phyloP scores from a whole-genome alignment of 1,140 invertebrate genomes.

The Drosophila punjabiensis region DNA sequence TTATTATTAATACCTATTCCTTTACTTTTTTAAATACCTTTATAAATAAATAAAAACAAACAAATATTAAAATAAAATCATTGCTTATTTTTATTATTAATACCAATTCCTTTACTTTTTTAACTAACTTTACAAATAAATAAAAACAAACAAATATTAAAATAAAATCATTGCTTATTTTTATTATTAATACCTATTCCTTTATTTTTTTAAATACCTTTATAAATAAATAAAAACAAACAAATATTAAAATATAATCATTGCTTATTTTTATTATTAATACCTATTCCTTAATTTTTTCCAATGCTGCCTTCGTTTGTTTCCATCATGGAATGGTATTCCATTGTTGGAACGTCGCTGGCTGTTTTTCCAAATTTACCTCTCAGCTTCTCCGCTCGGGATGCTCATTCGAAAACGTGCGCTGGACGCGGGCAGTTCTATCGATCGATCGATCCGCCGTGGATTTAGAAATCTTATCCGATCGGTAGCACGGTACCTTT shows the following conservation, averaged over 20 bases:
- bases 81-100: too few species aligned
- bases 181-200: too few species aligned
- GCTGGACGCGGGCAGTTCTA: slow-evolving; percentile 73
- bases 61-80: too few species aligned
- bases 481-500: not conserved
- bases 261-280: not conserved
- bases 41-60: too few species aligned
- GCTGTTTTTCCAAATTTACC: slow-evolving; percentile 14
- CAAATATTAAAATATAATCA: not conserved
- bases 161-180: not conserved
- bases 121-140: not conserved
- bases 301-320: not conserved
- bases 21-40: too few species aligned
- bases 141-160: too few species aligned
- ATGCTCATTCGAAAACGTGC: slow-evolving; percentile 70
- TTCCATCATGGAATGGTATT: slow-evolving; percentile 10
- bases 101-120: too few species aligned
- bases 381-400: slow-evolving; percentile 19
- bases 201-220: too few species aligned
- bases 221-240: not conserved
- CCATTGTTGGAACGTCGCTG: slow-evolving; percentile 11
- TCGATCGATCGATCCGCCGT: slow-evolving; percentile 35
- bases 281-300: not conserved
- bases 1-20: too few species aligned
- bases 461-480: not conserved